phyloP scores from a whole-genome alignment of 2,797 vertebrate genomes.

The Tauraco hartlaubi region DNA sequence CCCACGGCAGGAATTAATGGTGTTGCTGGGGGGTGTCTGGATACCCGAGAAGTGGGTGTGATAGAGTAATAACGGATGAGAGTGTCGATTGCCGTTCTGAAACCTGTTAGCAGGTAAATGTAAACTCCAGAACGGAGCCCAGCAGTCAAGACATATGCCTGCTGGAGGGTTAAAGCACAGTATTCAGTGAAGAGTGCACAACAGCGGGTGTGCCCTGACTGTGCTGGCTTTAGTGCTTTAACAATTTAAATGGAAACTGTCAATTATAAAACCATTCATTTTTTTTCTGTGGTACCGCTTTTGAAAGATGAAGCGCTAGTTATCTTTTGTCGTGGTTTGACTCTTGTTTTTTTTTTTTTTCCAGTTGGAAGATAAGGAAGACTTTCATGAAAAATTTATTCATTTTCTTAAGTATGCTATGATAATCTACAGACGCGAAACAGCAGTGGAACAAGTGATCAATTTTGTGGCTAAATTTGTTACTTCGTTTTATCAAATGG shows the following conservation, averaged over 20 bases:
- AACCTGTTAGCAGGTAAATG: neutral
- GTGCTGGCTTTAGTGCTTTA: neutral
- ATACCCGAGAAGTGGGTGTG: neutral
- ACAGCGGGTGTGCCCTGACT: rapidly evolving
- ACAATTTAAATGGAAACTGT: neutral
- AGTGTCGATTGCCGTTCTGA: neutral
- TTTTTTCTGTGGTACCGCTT: neutral
- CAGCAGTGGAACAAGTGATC: slow-evolving; percentile 89
- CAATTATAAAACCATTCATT: rapidly evolving
- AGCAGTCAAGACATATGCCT: rapidly evolving
- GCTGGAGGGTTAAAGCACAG: neutral
- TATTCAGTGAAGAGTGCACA: too few relatives aligned
- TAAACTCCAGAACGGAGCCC: neutral
- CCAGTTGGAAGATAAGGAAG: slow-evolving; percentile 87
- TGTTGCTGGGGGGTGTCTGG: neutral
- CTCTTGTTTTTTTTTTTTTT: neutral
- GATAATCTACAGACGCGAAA: slow-evolving; percentile 93
- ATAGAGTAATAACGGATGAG: rapidly evolving
- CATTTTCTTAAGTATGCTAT: slow-evolving; percentile 91
- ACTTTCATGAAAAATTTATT: slow-evolving; percentile 91
- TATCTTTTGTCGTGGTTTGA: neutral
- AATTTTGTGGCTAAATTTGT: slow-evolving; percentile 92
- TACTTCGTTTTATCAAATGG: slow-evolving; percentile 85
- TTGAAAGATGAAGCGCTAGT: neutral
- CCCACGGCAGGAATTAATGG: rapidly evolving